Conservation (phyloP, 2,113 vertebrate species). For the Poeciliopsis prolifica region DNA sequence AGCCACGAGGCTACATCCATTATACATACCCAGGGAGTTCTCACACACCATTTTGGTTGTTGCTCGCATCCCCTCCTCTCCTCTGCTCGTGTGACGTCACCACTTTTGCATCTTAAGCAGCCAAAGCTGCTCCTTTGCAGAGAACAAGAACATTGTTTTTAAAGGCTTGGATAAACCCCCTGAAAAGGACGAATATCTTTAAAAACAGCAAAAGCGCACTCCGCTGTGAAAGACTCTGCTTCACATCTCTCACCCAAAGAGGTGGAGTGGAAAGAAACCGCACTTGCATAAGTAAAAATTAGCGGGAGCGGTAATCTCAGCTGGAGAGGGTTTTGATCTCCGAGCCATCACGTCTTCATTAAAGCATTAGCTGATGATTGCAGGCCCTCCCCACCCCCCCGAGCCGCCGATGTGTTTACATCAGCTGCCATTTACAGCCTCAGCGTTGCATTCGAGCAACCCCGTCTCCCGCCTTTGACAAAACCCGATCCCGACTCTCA, state of each 20-base stretch:
- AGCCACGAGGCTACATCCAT: background rate
- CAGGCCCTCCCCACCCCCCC: conserved; percentile 19
- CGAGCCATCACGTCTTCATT: conserved; percentile 57
- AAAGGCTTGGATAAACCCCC: background rate
- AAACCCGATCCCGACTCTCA: conserved; percentile 34
- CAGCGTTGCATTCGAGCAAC: conserved; percentile 32
- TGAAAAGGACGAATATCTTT: background rate
- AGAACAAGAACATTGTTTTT: background rate
- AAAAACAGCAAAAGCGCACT: conserved; percentile 25
- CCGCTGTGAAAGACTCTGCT: conserved; percentile 2
- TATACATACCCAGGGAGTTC: background rate
- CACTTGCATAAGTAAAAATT: conserved; percentile 54
- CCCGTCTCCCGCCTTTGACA: conserved; percentile 29
- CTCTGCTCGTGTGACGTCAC: background rate
- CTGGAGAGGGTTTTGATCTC: conserved; percentile 55
- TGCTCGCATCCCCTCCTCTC: background rate
- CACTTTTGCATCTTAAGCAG: background rate
- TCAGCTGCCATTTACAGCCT: conserved; percentile 47
- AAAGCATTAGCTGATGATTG: conserved; percentile 67
- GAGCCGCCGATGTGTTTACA: conserved; percentile 49
- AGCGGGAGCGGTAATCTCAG: conserved; percentile 49
- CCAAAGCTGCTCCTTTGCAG: background rate
- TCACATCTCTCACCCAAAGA: conserved; percentile 18
- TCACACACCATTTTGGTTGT: background rate
- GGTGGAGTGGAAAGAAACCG: conserved; percentile 29